phyloP scores from a whole-genome alignment of 2,888 invertebrate genomes.

The Drosophila conformis region DNA sequence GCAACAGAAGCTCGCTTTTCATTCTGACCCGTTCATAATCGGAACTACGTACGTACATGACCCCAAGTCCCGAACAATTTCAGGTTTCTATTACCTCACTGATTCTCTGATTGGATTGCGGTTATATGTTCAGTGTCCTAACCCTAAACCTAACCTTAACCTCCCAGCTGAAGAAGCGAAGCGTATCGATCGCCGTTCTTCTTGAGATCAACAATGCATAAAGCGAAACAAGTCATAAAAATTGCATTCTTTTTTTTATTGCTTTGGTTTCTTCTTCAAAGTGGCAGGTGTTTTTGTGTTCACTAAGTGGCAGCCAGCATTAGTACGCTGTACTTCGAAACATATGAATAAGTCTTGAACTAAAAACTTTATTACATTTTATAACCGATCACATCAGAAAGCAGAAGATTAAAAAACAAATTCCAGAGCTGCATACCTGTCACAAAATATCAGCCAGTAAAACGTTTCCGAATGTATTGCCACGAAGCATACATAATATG shows the following conservation, averaged over 20 bases:
- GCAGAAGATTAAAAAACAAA: not conserved
- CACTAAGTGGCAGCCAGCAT: not conserved
- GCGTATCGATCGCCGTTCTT: conserved; percentile 23
- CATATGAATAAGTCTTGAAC: not conserved
- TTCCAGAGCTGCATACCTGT: not conserved
- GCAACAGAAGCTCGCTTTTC: conserved; percentile 32
- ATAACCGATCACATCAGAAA: not conserved
- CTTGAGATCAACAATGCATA: conserved; percentile 17
- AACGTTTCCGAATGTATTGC: not conserved
- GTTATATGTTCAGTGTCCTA: conserved; percentile 18
- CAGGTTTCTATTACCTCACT: conserved; percentile 4
- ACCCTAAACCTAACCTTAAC: conserved; percentile 38
- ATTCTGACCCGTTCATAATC: not conserved
- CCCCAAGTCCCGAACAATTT: conserved; percentile 1
- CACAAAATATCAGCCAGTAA: not conserved
- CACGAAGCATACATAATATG: not conserved
- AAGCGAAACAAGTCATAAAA: conserved; percentile 34
- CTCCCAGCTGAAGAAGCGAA: conserved; percentile 37
- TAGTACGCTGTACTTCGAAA: not conserved
- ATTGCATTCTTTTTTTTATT: conserved; percentile 15
- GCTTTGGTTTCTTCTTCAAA: not conserved
- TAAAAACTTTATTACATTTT: not conserved
- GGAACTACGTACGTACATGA: not conserved
- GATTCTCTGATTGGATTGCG: conserved; percentile 45
- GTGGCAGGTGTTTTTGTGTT: conserved; percentile 33